phyloP scores from a whole-genome alignment of 2,113 vertebrate species.

The Apteryx mantelli region DNA sequence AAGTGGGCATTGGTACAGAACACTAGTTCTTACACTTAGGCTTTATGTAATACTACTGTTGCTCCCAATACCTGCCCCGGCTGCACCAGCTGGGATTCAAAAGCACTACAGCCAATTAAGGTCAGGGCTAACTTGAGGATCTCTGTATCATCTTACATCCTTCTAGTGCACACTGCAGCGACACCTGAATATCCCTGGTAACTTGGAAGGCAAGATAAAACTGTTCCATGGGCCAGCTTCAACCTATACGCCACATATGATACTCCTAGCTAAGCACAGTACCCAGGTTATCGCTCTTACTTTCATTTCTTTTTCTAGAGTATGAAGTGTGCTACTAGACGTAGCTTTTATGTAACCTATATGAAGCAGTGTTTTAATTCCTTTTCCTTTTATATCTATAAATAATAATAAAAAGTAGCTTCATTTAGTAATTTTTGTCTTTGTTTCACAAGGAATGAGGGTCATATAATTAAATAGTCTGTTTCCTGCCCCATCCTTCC shows the following conservation, averaged over 20 bases:
- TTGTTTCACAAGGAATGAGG: not conserved
- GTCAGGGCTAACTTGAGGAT: not conserved
- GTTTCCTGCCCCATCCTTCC: not conserved
- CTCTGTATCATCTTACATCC: not conserved
- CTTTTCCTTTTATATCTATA: not conserved
- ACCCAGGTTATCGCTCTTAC: not conserved
- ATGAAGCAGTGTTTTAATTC: not conserved
- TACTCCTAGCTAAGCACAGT: not conserved
- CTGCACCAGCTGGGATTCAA: not conserved
- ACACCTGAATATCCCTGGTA: not conserved
- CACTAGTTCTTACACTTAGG: fast-evolving
- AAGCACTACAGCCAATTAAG: not conserved
- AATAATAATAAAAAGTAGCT: not conserved
- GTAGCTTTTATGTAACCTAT: not conserved
- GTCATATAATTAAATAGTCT: not conserved
- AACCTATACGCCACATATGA: not conserved
- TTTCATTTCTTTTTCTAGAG: not conserved
- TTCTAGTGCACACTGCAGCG: not conserved
- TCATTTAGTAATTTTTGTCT: not conserved
- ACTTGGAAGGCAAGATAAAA: not conserved
- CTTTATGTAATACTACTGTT: not conserved
- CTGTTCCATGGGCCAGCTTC: not conserved
- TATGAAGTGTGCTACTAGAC: not conserved
- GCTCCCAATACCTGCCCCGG: not conserved
- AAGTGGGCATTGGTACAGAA: not conserved